phyloP scores from a whole-genome alignment of 2,888 invertebrate genomes.

The Metallyticus violacea region DNA sequence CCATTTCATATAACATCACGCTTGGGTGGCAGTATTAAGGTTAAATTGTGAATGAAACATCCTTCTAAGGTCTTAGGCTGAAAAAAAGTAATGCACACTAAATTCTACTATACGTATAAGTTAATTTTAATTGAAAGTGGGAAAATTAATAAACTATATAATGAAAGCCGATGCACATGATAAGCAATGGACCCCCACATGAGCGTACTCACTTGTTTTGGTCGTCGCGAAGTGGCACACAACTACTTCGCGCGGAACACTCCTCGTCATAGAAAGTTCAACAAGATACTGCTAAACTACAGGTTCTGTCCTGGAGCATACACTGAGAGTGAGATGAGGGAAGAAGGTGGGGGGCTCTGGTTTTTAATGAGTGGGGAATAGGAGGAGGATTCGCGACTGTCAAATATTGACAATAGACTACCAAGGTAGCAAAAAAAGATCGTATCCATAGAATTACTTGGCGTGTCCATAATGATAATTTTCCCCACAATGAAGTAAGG shows the following conservation, averaged over 20 bases:
- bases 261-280: not conserved
- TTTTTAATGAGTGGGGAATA: not conserved
- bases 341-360: not conserved
- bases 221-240: not conserved
- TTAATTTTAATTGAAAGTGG: too few species aligned
- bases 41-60: too few species aligned
- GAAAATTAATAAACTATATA: too few species aligned
- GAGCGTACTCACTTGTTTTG: not conserved
- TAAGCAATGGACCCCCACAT: not conserved
- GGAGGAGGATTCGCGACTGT: not conserved
- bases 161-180: not conserved
- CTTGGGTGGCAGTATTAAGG: too few species aligned
- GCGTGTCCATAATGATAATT: too few species aligned
- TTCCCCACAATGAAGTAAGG: too few species aligned
- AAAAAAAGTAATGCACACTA: too few species aligned
- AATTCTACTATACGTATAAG: too few species aligned
- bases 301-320: not conserved
- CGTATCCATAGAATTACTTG: too few species aligned
- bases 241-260: not conserved
- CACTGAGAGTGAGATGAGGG: not conserved
- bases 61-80: too few species aligned
- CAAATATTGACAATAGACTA: not conserved
- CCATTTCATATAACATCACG: too few species aligned
- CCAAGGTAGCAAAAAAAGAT: too few species aligned
- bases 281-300: not conserved